phyloP scores from a whole-genome alignment of 2,113 vertebrate species.

The Dunckerocampus dactyliophorus region DNA sequence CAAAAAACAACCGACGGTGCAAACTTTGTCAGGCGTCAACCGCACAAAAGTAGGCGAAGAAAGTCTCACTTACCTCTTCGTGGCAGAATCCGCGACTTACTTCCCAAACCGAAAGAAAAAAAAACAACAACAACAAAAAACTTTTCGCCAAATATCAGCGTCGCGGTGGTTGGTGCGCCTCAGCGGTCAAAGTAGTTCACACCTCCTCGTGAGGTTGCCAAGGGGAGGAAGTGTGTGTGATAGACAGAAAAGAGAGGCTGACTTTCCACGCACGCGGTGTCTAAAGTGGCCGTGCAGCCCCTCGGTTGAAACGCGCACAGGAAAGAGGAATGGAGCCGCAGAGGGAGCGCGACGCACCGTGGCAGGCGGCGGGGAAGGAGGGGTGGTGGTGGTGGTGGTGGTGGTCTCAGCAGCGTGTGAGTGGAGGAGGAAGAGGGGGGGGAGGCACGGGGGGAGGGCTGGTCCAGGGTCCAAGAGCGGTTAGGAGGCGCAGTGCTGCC shows the following conservation, averaged over 20 bases:
- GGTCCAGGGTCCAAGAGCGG: constrained; percentile 34
- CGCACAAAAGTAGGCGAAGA: constrained; percentile 39
- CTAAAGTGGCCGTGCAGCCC: constrained; percentile 78
- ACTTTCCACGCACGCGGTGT: constrained; percentile 77
- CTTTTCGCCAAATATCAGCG: background rate
- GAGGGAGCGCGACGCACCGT: constrained; percentile 47
- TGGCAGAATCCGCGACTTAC: constrained; percentile 68
- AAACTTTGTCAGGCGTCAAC: constrained; percentile 31
- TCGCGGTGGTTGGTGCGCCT: too few relatives aligned
- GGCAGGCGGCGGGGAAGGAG: constrained; percentile 41
- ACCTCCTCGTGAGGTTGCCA: constrained; percentile 72
- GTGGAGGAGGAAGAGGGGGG: background rate
- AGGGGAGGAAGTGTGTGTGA: constrained; percentile 23
- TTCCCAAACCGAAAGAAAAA: background rate
- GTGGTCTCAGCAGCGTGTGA: constrained; percentile 50
- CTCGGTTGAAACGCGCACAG: constrained; percentile 47
- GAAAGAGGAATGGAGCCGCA: constrained; percentile 48
- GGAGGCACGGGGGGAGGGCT: background rate
- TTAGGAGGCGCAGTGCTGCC: constrained; percentile 63
- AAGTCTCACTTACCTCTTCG: constrained; percentile 76
- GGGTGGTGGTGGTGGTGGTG: background rate
- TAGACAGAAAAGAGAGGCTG: constrained; percentile 32
- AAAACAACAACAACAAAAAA: background rate
- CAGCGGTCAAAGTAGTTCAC: constrained; percentile 69
- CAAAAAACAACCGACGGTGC: too few relatives aligned